Base-by-base conservation (phyloP, 2,113 vertebrate species). In the Theristicus caerulescens region DNA sequence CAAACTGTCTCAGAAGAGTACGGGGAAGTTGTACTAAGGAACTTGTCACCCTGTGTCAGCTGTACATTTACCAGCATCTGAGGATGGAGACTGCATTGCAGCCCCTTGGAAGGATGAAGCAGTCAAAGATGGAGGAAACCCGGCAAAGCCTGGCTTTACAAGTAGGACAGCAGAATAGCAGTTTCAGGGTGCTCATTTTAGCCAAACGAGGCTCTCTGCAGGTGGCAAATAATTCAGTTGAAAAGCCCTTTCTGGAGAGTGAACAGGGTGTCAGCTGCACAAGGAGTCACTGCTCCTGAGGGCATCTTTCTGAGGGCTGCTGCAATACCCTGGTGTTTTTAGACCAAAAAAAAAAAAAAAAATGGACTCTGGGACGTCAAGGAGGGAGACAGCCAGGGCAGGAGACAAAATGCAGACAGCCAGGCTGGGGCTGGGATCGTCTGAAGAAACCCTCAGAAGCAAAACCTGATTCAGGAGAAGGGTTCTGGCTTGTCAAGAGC, bases 401-500 rank as follows among this genome's bases (percentile, higher is more conserved):
- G 40, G 51, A 54, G 10, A 64, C n/a, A 64, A 72, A 76, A 85
- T n/a, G 16, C 71, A 67, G 64, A 77, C 67, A 93, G 80, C 6
- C 65, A 81, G 25, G 79, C 38, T 93, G 82, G 89, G 8, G 26
- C 49, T 81, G 36, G 22, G 21, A 64, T 49, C 9, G 2, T 26
- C 64, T 44, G 36, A 64, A 87, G 83, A 94, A 94, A 36, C 44
- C 74, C 40, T 52, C 66, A 73, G 67, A 94, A 94, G 54, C 40
- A 91, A 94, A 97, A 94, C 49, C 44, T 95, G 18, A 83, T 94
- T 96, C 83, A 87, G 54, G 74, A 92, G 93, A 96, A 94, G 46
- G 44, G 44, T 89, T 95, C 70, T 96, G 87, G 87, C 82, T 88
- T 97, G 82, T 70, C 78, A 96, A 90, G 86, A 91, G 73, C 71